Evolutionary conservation across 2,888 invertebrate genomes (phyloP), one percentile per base, ranked within the genome.

Genomic region (Cheilosia pagana): DNA sequence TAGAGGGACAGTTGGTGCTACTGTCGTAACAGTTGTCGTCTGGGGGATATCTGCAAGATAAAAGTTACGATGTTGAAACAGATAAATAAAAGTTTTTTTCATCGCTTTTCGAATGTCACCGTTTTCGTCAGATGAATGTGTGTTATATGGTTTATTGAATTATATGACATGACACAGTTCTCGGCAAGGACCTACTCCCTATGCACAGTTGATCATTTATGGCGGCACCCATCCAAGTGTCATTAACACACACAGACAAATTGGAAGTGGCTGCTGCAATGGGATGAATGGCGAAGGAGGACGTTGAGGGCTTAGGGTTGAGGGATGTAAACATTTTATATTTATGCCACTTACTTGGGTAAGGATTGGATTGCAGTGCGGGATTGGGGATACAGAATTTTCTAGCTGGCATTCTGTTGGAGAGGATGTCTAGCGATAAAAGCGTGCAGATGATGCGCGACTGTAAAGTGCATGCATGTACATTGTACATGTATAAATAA

Each of bases 1-100:
- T 79, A 91, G 89, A 59, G 91, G 89, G 59, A 89, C 90, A 68
- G 92, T 92, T 43, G 92, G 92, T 25, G 91, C 89, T 88, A 92
- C 89, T 53, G 92, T 92, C 79, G 92, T 92, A 81, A 91, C 90
- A 63, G 91, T 90, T 87, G 92, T 92, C 72, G 92, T 91, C 88
- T 92, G 92, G 43, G 92, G 92, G 87, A 92, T 92, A 86, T 92
- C 92, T 92, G 86, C 16, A 86, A 87, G 86, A 83, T 65, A 81
- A 87, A 76, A 74, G 79, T 53, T 71, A 75, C 81, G 79, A 70
- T 70, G 68, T 79, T 63, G 35, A 83, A 78, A 79, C 67, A 65
- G 68, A 74, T 81, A 55, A 62, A 85, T 70, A 60, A 19, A 77
- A 71, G 48, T 75, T 52, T 75, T 72, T 43, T 14, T 48, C 3